Percentiles rank a stretch among this genome's conserved stretches.
phyloP scores from a whole-genome alignment of 2,888 invertebrate species.

The Cenopis cana region DNA sequence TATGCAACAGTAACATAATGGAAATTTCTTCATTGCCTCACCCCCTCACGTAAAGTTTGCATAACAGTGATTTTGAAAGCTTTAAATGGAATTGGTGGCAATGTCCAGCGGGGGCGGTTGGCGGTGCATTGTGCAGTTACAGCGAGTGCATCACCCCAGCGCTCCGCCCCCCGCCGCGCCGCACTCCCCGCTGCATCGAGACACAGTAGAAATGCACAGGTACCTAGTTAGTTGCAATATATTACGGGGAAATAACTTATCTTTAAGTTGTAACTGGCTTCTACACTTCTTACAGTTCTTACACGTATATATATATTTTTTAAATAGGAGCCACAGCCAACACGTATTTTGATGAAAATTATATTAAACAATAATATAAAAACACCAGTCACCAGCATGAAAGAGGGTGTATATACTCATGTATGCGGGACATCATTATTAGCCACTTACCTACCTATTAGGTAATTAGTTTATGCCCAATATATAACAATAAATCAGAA shows the following conservation, averaged over 20 bases:
- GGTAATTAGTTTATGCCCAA: no score
- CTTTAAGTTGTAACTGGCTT: conserved; percentile 31
- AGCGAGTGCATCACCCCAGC: conserved; percentile 61
- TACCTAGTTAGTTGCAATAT: conserved; percentile 12
- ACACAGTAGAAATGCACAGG: conserved; percentile 42
- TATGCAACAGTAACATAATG: conserved; percentile 28
- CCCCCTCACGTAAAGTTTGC: conserved; percentile 43
- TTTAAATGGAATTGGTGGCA: conserved; percentile 69
- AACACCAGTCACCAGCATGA: no score
- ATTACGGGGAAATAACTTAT: neutral
- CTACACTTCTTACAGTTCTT: no score
- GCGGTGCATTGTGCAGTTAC: conserved; percentile 63
- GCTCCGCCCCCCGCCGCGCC: conserved; percentile 49
- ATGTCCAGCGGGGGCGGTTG: conserved; percentile 63
- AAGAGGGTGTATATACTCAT: no score
- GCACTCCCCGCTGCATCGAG: conserved; percentile 47
- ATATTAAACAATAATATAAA: no score
- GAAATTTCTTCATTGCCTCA: conserved; percentile 20
- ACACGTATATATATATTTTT: no score
- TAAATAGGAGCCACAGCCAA: no score
- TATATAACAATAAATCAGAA: no score
- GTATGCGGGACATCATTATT: no score
- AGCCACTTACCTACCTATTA: no score
- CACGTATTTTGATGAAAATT: no score
- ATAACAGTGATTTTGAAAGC: conserved; percentile 59